Evolutionary conservation across 2,888 invertebrate species (phyloP), one percentile per base, ranked within the genome.

Genomic region (Acanthosepion esculentum): DNA sequence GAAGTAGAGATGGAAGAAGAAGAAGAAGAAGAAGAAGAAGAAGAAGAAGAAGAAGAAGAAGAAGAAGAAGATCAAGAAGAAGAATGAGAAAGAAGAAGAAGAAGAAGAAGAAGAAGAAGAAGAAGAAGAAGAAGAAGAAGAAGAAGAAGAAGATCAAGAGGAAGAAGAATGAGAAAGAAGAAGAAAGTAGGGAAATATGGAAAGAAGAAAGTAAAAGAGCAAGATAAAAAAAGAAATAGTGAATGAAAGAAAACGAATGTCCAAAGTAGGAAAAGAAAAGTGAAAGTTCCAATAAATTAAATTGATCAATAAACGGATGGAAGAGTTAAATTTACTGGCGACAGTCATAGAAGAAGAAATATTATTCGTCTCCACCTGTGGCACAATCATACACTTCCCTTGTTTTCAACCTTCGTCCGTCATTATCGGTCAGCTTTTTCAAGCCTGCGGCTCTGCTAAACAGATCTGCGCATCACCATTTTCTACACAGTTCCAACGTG

Each of bases 141-240:
- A n/a, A 29, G n/a, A n/a, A 3, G 4, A n/a, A 12, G 78, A n/a
- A 15, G 0, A 0, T n/a, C 0, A n/a, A 12, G 10, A n/a, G 12
- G 2, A 3, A 29, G 12, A 29, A n/a, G 8, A 64, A 29, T 29
- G 0, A 29, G n/a, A 15, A n/a, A n/a, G n/a, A 59, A 59, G 20
- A 26, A 59, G 20, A 59, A 59, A 59, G 59, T 6, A 0, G 18
- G 20, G 18, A 23, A 59, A 23, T 5, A 23, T 23, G 23, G 23
- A 20, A 59, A 59, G 4, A 20, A 59, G 59, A 59, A 20, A 59
- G 59, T 18, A 23, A 59, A 20, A 59, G 0, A 59, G 59, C 10
- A 5, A 59, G 50, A 15, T 50, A 50, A 59, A 26, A 20, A 26
- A 26, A 59, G 20, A 59, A 41, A 41, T 41, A 41, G 41, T 41